Evolutionary conservation across 2,797 vertebrate species (phyloP).

Genomic region (Vespertilio murinus): DNA sequence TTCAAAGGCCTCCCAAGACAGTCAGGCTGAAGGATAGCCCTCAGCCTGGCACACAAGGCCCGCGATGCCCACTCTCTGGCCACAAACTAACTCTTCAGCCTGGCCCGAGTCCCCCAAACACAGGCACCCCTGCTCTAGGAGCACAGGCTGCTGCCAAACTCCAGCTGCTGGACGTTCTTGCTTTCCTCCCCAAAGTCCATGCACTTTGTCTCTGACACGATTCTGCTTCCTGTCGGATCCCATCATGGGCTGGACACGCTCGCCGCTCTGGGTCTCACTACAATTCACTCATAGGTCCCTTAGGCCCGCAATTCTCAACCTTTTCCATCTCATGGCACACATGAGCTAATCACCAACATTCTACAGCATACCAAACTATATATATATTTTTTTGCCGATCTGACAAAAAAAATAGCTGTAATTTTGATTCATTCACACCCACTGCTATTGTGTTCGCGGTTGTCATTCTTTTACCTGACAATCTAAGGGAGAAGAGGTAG

Average conservation of each 20-base stretch:
- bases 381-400: neutral
- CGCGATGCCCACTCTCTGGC: neutral
- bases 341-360: neutral
- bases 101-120: accelerated
- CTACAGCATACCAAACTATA: neutral
- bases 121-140: accelerated
- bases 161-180: neutral
- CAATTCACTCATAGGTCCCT: neutral
- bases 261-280: neutral
- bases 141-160: neutral
- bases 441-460: neutral
- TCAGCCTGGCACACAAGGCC: neutral
- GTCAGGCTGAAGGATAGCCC: neutral
- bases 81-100: neutral
- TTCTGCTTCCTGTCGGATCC: neutral
- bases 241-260: neutral
- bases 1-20: neutral
- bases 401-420: neutral
- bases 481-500: neutral
- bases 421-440: neutral
- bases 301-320: neutral
- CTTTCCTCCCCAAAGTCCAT: neutral
- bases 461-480: neutral
- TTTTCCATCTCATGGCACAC: neutral
- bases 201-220: neutral